Evolutionary conservation across 2,888 invertebrate species (phyloP), one percentile per base, ranked within the genome.

Genomic region (Acrobasis repandana): DNA sequence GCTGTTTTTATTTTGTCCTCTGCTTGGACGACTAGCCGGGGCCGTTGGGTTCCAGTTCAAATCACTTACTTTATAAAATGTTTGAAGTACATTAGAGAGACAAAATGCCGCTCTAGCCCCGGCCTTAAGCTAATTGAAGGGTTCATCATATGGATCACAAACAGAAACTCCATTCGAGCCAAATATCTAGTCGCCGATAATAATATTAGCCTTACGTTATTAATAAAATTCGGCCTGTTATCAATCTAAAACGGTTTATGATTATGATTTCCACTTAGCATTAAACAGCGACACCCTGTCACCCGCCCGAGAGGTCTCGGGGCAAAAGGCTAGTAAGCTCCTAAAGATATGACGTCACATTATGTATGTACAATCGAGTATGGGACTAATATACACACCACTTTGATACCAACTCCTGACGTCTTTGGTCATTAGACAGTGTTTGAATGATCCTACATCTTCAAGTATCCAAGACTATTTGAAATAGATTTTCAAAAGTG

Each of bases 291-390:
- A 87, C 88, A 90, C 91, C 91, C 91, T 92, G 91, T 91, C 88
- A 88, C 83, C 90, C 89, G 84, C 88, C 90, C 91, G 90, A 85
- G 83, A 78, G 76, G 70, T 69, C 83, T 82, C 90, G 89, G 89
- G 88, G 75, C 88, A 88, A 90, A 90, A 91, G 89, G 90, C 90
- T 90, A 89, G 87, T 91, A 92, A 92, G 91, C 91, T 92, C 91
- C 85, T 90, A 90, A 87, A 90, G 91, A 91, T 92, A 92, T 91
- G 91, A 90, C 84, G 83, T 85, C 84, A 86, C 75, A 80, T 76
- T 65, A 76, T 76, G 74, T 87, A 88, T 85, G 80, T 88, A 90
- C 87, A 89, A 77, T 76, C 73, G 74, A 75, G 76, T 76, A 74
- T 76, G 73, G 71, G 74, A 77, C 71, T 73, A 74, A 75, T 68